Base-by-base conservation (phyloP, 2,797 vertebrate species). In the Cyprinodon diabolis region DNA sequence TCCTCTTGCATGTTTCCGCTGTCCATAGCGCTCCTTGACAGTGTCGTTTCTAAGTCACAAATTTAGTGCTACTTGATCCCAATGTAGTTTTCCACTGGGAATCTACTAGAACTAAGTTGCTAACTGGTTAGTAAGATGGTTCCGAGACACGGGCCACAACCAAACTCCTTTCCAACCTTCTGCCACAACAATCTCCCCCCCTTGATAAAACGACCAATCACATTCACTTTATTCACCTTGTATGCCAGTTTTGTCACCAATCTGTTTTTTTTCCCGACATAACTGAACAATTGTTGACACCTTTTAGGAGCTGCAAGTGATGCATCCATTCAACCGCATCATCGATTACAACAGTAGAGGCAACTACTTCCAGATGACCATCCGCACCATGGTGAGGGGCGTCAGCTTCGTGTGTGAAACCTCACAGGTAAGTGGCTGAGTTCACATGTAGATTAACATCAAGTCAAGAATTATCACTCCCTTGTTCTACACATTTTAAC, bases 251-350 rank as follows among this genome's bases (percentile, higher is more conserved):
- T 5, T 63, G 37, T 63, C 4, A 11, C 58, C 37, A 21, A 21
- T 63, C 11, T n/a, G 35, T 63, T 63, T 62, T 43, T 43, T 60
- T 58, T 58, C 14, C 30, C 21, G 25, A 11, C 40, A 30, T 14
- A 12, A 69, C 49, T 23, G 1, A 40, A 4, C 69, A 52, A 72
- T 48, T 11, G 68, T 60, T 71, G 47, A 13, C 80, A 51, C 40
- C 49, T 81, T 74, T 10, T 85, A 99, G 98, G 97, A 97, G 60
- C 82, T 94, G 84, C 89, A 97, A 86, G 87, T 84, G 62, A 94
- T 95, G 89, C 94, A 98, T 65, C 93, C 93, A 0, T 97, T 98
- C 92, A 97, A 89, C 82, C 96, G 95, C 84, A 97, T 99, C 78
- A 93, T 93, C 40, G 96, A 96, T 15, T 98, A 96, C 96, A 91